phyloP scores from a whole-genome alignment of 2,888 invertebrate species.

The Ethmia dodecea region DNA sequence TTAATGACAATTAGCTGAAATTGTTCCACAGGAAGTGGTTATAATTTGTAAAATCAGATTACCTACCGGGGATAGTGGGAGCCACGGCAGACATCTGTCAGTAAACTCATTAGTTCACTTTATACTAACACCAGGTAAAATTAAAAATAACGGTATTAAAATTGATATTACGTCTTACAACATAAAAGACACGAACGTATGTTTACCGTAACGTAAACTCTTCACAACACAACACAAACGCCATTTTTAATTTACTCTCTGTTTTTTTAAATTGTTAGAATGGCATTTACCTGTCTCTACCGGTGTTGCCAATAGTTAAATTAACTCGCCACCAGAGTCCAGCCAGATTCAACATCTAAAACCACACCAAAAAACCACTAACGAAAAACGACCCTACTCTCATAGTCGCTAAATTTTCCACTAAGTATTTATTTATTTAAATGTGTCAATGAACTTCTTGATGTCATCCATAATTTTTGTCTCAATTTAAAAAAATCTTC shows the following conservation, averaged over 20 bases:
- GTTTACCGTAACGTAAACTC: slow-evolving; percentile 58
- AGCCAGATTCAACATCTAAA: too few species aligned
- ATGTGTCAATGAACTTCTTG: too few species aligned
- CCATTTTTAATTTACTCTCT: slow-evolving; percentile 47
- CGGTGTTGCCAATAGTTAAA: too few species aligned
- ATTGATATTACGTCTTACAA: slow-evolving; percentile 22
- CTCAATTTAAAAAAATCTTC: too few species aligned
- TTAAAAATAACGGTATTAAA: slow-evolving; percentile 29
- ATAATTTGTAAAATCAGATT: slow-evolving; percentile 18
- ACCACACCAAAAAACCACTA: too few species aligned
- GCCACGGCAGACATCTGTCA: slow-evolving; percentile 77
- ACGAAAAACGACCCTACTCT: too few species aligned
- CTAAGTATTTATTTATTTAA: too few species aligned
- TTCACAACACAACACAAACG: slow-evolving; percentile 67
- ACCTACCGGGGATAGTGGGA: slow-evolving; percentile 75
- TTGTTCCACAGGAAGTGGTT: background rate
- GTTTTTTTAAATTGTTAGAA: too few species aligned
- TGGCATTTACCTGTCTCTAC: too few species aligned
- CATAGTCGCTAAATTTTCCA: too few species aligned
- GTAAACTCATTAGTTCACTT: slow-evolving; percentile 71
- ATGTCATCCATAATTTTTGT: too few species aligned
- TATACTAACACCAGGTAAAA: slow-evolving; percentile 44
- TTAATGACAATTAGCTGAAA: background rate
- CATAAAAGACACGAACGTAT: slow-evolving; percentile 39
- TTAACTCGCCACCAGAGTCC: too few species aligned